phyloP scores from a whole-genome alignment of 2,113 vertebrate genomes.

The Daphoenositta chrysoptera region DNA sequence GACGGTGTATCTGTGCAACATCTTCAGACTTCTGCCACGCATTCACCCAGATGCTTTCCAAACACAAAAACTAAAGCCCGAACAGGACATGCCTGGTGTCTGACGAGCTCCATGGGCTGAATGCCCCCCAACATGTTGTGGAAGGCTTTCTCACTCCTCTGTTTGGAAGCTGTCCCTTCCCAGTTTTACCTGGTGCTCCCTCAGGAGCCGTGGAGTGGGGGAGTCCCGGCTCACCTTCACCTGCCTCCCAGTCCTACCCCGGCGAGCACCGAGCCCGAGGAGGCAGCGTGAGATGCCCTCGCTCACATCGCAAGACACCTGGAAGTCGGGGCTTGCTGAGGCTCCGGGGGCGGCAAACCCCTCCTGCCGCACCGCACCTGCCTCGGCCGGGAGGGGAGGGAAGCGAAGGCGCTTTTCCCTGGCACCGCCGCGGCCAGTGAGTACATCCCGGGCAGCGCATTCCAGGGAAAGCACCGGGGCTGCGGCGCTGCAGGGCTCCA shows the following conservation, averaged over 20 bases:
- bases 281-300: fast-evolving
- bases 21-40: background rate
- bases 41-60: background rate
- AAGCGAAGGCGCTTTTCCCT: background rate
- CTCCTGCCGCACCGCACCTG: background rate
- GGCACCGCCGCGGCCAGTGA: fast-evolving
- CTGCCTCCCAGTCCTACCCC: background rate
- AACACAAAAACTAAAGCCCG: background rate
- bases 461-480: background rate
- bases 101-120: fast-evolving
- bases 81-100: fast-evolving
- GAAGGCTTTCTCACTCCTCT: background rate
- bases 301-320: fast-evolving
- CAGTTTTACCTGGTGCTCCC: background rate
- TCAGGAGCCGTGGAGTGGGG: fast-evolving
- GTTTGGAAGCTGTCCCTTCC: background rate
- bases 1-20: fast-evolving
- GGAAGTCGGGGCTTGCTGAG: fast-evolving
- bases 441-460: fast-evolving
- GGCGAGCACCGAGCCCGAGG: no score
- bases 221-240: background rate
- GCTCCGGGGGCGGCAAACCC: background rate
- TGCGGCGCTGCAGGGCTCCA: background rate
- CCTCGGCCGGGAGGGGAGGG: background rate
- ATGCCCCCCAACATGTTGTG: fast-evolving